phyloP scores from a whole-genome alignment of 2,888 invertebrate species.

The Onthophagus sagittarius region DNA sequence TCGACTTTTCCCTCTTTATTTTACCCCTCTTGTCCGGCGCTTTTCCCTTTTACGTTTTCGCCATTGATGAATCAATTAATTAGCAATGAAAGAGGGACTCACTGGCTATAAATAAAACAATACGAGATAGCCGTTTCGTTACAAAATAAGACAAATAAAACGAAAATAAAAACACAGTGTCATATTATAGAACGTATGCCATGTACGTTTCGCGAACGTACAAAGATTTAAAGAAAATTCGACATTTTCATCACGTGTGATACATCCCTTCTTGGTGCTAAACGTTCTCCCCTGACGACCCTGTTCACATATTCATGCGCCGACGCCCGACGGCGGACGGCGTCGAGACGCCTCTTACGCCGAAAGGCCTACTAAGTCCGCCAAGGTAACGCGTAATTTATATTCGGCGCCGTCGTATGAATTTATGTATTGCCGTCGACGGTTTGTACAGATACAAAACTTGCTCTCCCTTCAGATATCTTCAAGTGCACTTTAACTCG shows the following conservation, averaged over 20 bases:
- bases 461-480: neutral
- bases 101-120: neutral
- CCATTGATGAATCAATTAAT: neutral
- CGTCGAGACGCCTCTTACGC: neutral
- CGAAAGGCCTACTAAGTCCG: neutral
- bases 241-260: neutral
- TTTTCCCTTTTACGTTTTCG: neutral
- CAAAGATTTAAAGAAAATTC: neutral
- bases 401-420: neutral
- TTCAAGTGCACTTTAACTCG: neutral
- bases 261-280: neutral
- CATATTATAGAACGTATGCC: neutral
- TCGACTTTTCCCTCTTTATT: constrained; percentile 16
- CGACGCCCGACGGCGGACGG: neutral
- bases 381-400: neutral
- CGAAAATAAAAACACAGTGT: too few species aligned
- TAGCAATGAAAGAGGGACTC: neutral
- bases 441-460: neutral
- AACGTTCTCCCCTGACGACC: neutral
- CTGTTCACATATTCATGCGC: neutral
- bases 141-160: neutral
- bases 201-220: neutral
- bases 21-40: constrained; percentile 5
- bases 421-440: neutral
- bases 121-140: neutral